Evolutionary conservation across 2,888 invertebrate species (phyloP), one percentile per base, ranked within the genome.

Genomic region (Drosophila buzzatii): DNA sequence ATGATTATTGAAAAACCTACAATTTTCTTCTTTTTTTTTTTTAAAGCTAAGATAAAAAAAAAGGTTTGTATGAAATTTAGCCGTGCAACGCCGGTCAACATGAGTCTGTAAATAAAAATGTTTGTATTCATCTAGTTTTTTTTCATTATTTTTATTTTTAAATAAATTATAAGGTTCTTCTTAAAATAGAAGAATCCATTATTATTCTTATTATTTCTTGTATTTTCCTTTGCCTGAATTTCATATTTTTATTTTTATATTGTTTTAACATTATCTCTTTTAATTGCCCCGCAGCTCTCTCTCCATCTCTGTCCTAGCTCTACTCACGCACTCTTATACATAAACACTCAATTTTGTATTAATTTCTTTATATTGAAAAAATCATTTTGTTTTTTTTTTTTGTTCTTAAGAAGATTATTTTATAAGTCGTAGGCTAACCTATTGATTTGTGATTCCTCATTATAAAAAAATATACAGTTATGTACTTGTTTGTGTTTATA

Each of bases 111-210:
- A 39, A 60, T 33, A 12, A 41, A 41, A 39, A n/a, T 3, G n/a
- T n/a, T 60, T 63, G 14, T 85, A 81, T 78, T 72, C 49, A 59
- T 42, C 68, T 67, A 78, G 18, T 81, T 79, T 75, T 81, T 81
- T 82, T 81, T 83, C 49, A 76, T 79, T 73, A 74, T 76, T 84
- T 87, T 85, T 85, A 74, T 82, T 90, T 78, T 90, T 82, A 82
- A 90, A 90, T 91, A 88, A 89, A 90, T 91, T 88, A 89, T 86
- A 79, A 82, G 89, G 85, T 82, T 82, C 92, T 92, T 92, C 92
- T 87, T 91, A 92, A 92, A 92, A 92, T 92, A 91, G 91, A 92
- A 92, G 91, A 81, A 72, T 81, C 83, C 82, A 62, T 82, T 63
- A 80, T 81, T 73, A 79, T 72, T 66, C 70, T 20, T 20, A 20